These are phyloP conservation scores for Gryllus longicercus DNA, from an alignment of 2,888 invertebrate species.

Conservation along the genomic window DNA sequence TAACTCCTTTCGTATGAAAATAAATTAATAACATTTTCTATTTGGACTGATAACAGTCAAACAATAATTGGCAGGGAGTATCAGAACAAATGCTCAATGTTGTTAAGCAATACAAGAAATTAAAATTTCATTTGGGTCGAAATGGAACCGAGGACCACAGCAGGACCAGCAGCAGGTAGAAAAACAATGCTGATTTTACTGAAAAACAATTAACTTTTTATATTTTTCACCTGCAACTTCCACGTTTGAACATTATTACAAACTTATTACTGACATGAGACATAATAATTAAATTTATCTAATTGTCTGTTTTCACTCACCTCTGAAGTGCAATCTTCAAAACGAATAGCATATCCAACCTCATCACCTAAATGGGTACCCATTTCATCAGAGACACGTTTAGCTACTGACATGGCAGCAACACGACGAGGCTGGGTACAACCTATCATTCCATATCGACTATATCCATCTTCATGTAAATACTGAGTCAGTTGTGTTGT, in stretches of 20 bases:
- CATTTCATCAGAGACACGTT: constrained; percentile 98
- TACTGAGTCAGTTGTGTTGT: constrained; percentile 98
- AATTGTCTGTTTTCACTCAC: constrained; percentile 42
- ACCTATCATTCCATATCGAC: constrained; percentile 88
- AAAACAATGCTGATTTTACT: constrained; percentile 49
- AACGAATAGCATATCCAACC: constrained; percentile 98
- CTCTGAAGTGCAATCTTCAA: constrained; percentile 97
- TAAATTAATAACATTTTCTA: too few species aligned
- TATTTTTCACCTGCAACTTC: not conserved
- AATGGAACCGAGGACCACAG: too few species aligned
- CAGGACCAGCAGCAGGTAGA: too few species aligned
- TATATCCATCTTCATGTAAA: constrained; percentile 94
- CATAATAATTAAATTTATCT: not conserved
- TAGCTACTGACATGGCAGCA: constrained; percentile 99
- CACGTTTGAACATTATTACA: not conserved
- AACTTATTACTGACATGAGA: not conserved
- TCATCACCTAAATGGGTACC: constrained; percentile 81
- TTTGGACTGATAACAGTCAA: too few species aligned
- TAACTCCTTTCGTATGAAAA: too few species aligned
- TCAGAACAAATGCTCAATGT: too few species aligned
- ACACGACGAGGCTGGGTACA: constrained; percentile 97
- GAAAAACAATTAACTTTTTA: constrained; percentile 26
- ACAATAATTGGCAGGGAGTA: too few species aligned
- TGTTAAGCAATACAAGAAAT: too few species aligned
- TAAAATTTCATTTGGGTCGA: too few species aligned